These are phyloP conservation scores for Pandemis corylana DNA, from an alignment of 2,888 invertebrate species.

Conservation along the genomic window DNA sequence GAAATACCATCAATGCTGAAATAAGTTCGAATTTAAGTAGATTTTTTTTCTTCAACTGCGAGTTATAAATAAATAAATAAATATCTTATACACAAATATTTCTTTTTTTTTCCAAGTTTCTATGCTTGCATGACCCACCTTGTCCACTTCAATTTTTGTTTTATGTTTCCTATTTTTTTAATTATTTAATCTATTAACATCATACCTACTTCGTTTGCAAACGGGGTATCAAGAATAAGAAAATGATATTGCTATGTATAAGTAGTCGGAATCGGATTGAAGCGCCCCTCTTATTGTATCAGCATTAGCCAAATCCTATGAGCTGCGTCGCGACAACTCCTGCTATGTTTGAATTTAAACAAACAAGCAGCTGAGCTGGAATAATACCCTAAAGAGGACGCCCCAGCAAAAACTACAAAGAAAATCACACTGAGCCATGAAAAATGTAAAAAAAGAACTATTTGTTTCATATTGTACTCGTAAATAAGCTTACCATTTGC, in stretches of 20 bases:
- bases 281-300: conserved; percentile 60
- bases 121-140: too few relatives aligned
- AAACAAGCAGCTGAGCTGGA: conserved; percentile 36
- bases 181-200: not conserved
- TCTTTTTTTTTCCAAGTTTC: too few relatives aligned
- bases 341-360: conserved; percentile 57
- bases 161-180: not conserved
- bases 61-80: too few relatives aligned
- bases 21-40: too few relatives aligned
- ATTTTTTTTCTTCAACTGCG: too few relatives aligned
- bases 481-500: conserved; percentile 6
- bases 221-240: not conserved
- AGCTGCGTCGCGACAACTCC: conserved; percentile 54
- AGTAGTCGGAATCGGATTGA: conserved; percentile 42
- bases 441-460: conserved; percentile 7
- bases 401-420: conserved; percentile 22
- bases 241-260: conserved; percentile 9
- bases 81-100: too few relatives aligned
- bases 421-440: conserved; percentile 4
- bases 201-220: not conserved
- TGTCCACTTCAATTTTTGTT: not conserved
- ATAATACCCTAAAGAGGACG: conserved; percentile 29
- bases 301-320: conserved; percentile 62
- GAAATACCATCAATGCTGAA: too few relatives aligned
- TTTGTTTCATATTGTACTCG: not conserved